Evolutionary conservation across 1,140 invertebrate species (phyloP), one percentile per base, ranked within the genome.

Genomic region (Drosophila asahinai): DNA sequence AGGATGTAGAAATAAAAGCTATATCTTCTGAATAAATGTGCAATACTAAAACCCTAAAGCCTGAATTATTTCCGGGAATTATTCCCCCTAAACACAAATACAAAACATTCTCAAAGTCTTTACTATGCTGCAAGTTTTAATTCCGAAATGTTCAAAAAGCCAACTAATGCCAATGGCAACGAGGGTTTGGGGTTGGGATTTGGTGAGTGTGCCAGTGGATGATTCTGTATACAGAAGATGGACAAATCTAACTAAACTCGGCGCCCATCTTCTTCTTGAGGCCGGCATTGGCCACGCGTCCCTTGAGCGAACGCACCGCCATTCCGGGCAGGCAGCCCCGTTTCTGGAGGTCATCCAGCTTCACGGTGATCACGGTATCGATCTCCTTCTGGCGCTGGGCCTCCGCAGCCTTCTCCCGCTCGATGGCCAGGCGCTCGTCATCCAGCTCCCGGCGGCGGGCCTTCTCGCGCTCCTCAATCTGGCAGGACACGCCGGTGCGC

Each of bases 381-480:
- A 90, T 84, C 55, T 90, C 86, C 40, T 80, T 77, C 14, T 90
- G 86, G 3, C 81, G 67, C 42, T 68, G 67, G 6, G 45, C 49
- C 54, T 90, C 82, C 14, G 68, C 42, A 0, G 48, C 63, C 0
- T 65, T 38, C 0, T 43, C 36, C 11, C 55, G 36, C 0, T 82
- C 86, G 33, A 65, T 58, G 9, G 51, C 57, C 22, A 90, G 17
- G 7, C 63, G 81, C 19, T 82, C 81, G 2, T 43, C 47, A 2
- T 86, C 86, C 15, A 80, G 11, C 3, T 80, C 65, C 0, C 86
- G 75, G 4, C 86, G 86, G 1, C 86, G 79, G 0, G 70, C 25
- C 14, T 68, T 70, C 12, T 90, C 86, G 0, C 74, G 81, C 52
- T 81, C 75, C 43, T 90, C 86, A 40, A 90, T 90, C 45, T 90